Evolutionary conservation across 2,888 invertebrate genomes (phyloP), one percentile per base, ranked within the genome.

Genomic region (Lacanobia oleracea): DNA sequence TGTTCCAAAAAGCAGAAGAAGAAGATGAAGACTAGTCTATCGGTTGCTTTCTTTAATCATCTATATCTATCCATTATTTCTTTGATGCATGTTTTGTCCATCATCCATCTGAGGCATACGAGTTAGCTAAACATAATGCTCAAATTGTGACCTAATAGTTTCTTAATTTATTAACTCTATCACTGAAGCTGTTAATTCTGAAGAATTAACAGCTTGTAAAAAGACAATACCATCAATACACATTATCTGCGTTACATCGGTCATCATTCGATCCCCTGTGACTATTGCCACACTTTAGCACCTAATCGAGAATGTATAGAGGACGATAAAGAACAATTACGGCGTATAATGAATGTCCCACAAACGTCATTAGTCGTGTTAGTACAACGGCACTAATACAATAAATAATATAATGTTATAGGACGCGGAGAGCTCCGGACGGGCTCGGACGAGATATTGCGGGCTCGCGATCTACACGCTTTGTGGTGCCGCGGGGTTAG

Each of bases 311-410:
- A 69, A 81, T 64, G 80, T 81, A 86, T 73, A 77, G 71, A 56
- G 10, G 23, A 57, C 75, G 71, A 79, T 87, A 87, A 87, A 87
- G 72, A 82, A 80, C 86, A 86, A 88, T 84, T 88, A 88, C 84
- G 67, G 73, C 79, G 60, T 79, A 85, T 88, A 89, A 89, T 85
- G 87, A 87, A 90, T 87, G 87, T 88, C 86, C 79, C 79, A 83
- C 80, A 79, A 84, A 84, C 83, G 83, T 88, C 90, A 89, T 90
- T 89, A 90, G 87, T 89, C 86, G 85, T 79, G 76, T 83, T 81
- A 89, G 86, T 83, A 82, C 82, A 85, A 82, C 81, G 75, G 84
- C 79, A 80, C 80, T 79, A 84, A 85, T 86, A 84, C 82, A 78
- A 83, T 85, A 79, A 83, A 86, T 87, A 87, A 88, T 80, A 77